A percentile compares a stretch with the other conserved stretches of the same genome.
Conservation (phyloP, 2,113 vertebrate genomes). For the Cardinalis cardinalis region DNA sequence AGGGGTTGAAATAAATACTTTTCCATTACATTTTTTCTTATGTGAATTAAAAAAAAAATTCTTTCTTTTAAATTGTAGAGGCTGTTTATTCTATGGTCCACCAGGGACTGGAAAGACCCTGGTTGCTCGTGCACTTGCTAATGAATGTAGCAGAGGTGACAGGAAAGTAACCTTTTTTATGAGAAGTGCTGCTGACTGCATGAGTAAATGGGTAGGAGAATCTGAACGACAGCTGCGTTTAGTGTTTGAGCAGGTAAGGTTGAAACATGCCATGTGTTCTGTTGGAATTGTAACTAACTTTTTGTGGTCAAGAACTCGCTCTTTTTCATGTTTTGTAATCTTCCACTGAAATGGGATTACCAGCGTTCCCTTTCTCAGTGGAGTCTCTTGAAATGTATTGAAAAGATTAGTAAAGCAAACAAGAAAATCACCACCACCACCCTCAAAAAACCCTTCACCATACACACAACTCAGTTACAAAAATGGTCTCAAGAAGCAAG, state of each 20-base stretch:
- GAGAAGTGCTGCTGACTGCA: slow-evolving; percentile 92
- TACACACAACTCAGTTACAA: not conserved
- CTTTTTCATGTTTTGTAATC: not conserved
- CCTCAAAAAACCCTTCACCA: not conserved
- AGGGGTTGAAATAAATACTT: not conserved
- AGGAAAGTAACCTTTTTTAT: slow-evolving; percentile 91
- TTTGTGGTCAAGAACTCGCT: not conserved
- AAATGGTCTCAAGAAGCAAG: not conserved
- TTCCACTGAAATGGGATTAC: not conserved
- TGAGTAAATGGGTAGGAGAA: slow-evolving; percentile 96
- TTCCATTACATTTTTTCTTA: not conserved
- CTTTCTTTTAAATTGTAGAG: slow-evolving; percentile 70
- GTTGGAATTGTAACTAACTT: not conserved
- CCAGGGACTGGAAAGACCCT: slow-evolving; percentile 96
- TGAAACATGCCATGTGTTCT: not conserved
- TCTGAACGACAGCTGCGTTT: slow-evolving; percentile 89
- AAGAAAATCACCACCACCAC: not conserved
- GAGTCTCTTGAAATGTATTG: not conserved
- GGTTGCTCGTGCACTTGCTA: slow-evolving; percentile 90
- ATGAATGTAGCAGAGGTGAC: slow-evolving; percentile 87
- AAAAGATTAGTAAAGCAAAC: not conserved
- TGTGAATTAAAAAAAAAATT: not conserved
- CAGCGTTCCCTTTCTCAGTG: not conserved
- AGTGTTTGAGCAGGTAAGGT: slow-evolving; percentile 91
- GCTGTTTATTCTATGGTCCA: slow-evolving; percentile 93